A percentile compares a stretch with the other conserved stretches of the same genome.
These are phyloP conservation scores for Drosophila triauraria DNA, from an alignment of 1,140 invertebrate genomes.

Conservation along the genomic window DNA sequence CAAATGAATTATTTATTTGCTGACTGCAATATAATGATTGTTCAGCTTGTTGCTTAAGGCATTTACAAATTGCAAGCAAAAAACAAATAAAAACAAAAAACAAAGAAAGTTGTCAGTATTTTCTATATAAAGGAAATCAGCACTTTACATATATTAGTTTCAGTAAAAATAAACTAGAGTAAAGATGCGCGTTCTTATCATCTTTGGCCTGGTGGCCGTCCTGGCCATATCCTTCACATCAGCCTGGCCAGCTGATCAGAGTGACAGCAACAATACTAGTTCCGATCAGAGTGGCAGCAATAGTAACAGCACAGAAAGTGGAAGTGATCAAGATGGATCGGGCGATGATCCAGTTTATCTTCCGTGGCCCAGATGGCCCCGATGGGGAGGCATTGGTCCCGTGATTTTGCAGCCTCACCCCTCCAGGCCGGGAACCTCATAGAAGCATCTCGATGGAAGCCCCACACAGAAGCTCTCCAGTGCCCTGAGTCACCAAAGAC, in stretches of 20 bases:
- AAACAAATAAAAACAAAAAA: neutral
- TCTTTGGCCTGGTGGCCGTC: neutral
- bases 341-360: neutral
- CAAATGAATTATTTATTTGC: neutral
- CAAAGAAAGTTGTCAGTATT: neutral
- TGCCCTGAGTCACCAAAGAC: neutral
- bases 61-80: neutral
- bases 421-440: too few species aligned
- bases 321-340: neutral
- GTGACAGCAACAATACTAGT: neutral
- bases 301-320: neutral
- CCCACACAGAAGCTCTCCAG: neutral
- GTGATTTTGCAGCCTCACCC: neutral
- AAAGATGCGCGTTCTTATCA: slow-evolving; percentile 10
- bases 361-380: slow-evolving; percentile 4
- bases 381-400: slow-evolving; percentile 16
- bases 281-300: neutral
- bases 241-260: neutral
- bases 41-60: too few species aligned
- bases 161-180: neutral
- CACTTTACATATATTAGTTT: neutral
- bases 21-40: neutral
- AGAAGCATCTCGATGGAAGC: neutral
- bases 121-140: neutral
- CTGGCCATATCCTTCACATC: slow-evolving; percentile 6